These are phyloP conservation scores for Pilophorus perplexus DNA, from an alignment of 2,888 invertebrate genomes.

Conservation along the genomic window DNA sequence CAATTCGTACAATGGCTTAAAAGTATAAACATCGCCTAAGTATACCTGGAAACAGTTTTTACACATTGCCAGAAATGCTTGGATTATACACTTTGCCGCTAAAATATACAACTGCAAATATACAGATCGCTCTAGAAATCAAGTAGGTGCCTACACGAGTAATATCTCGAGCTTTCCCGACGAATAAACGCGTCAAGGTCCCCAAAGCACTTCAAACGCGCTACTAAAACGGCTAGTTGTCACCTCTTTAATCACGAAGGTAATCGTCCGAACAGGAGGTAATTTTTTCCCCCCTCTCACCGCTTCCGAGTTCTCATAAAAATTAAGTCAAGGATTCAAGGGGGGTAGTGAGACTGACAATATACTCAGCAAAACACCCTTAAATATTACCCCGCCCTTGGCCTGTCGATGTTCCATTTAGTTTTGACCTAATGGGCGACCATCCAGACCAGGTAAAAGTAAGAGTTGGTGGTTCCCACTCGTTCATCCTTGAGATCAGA, in stretches of 20 bases:
- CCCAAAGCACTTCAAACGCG: neutral
- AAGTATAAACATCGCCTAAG: no score
- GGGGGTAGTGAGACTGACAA: neutral
- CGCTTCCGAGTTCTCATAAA: neutral
- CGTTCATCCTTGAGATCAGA: neutral
- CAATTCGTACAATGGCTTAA: no score
- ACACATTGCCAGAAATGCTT: no score
- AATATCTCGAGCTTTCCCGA: neutral
- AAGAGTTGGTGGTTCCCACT: slow-evolving; percentile 15
- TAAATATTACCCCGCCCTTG: slow-evolving; percentile 28
- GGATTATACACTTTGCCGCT: no score
- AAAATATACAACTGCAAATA: no score
- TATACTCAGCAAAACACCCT: slow-evolving; percentile 19
- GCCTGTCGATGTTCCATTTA: slow-evolving; percentile 39
- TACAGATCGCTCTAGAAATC: no score
- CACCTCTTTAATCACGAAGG: slow-evolving; percentile 6
- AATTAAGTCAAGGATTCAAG: slow-evolving; percentile 23
- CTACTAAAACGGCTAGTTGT: neutral
- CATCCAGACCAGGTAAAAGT: slow-evolving; percentile 34
- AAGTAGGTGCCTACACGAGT: no score
- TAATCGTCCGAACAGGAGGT: slow-evolving; percentile 5
- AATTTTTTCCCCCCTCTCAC: neutral
- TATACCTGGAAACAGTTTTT: no score
- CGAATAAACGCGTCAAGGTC: neutral
- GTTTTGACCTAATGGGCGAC: slow-evolving; percentile 33